Conservation (phyloP, 2,797 vertebrate genomes). For the Cossypha dichroa region DNA sequence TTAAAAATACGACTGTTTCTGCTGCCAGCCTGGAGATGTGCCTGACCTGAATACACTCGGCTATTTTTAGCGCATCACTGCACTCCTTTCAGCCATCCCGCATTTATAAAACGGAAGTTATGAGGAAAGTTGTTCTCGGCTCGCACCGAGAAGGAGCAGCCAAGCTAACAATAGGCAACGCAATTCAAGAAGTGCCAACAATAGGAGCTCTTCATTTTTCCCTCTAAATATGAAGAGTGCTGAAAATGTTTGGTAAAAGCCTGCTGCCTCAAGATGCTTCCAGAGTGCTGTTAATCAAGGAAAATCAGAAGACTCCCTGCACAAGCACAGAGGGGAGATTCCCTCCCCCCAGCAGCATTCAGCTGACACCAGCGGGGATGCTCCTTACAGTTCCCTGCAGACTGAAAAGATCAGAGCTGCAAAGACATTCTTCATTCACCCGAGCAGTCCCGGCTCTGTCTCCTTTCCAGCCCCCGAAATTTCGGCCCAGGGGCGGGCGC, state of each 20-base stretch:
- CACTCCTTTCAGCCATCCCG: neutral
- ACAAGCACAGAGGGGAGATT: neutral
- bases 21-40: neutral
- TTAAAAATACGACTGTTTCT: neutral
- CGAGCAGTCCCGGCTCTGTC: neutral
- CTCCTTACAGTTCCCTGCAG: neutral
- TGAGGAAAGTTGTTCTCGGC: conserved; percentile 27
- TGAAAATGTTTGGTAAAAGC: neutral
- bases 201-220: neutral
- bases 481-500: neutral
- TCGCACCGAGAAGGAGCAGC: neutral
- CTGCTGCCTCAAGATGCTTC: neutral
- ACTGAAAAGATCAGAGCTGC: neutral
- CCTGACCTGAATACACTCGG: conserved; percentile 23
- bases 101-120: neutral
- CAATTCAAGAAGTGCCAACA: neutral
- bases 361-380: neutral
- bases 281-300: neutral
- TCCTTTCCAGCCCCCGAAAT: neutral
- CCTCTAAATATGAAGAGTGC: neutral
- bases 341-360: neutral
- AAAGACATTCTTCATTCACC: neutral
- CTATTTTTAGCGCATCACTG: neutral
- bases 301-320: neutral
- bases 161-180: neutral